phyloP scores from a whole-genome alignment of 2,113 vertebrate species.

The Chloropsis cyanopogon region DNA sequence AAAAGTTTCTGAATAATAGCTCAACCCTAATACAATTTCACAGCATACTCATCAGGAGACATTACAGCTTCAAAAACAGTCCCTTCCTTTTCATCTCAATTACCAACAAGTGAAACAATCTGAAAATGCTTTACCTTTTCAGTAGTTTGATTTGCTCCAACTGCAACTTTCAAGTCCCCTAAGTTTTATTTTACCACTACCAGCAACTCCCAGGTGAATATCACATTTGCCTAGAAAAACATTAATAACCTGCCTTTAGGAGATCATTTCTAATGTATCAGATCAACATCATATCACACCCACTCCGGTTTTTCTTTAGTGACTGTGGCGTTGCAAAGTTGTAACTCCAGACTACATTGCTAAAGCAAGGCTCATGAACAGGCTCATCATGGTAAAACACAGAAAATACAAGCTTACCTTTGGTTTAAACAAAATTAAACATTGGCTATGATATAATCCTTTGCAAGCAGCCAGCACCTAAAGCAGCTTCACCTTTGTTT shows the following conservation, averaged over 20 bases:
- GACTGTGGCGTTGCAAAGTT: not conserved
- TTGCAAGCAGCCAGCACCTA: not conserved
- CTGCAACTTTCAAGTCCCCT: not conserved
- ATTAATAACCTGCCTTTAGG: not conserved
- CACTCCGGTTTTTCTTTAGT: not conserved
- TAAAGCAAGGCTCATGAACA: not conserved
- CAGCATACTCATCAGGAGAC: not conserved
- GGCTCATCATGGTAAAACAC: not conserved
- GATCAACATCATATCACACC: not conserved
- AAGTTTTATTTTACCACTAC: not conserved
- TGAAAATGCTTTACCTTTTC: not conserved
- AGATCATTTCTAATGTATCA: not conserved
- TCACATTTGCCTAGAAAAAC: not conserved
- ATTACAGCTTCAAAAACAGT: not conserved
- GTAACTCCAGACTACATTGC: not conserved
- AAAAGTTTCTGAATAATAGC: not conserved
- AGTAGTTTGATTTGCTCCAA: not conserved
- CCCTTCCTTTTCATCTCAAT: not conserved
- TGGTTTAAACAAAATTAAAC: slow-evolving; percentile 50
- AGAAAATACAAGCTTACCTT: slow-evolving; percentile 66
- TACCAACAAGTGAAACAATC: not conserved
- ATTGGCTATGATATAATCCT: not conserved
- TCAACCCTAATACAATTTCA: not conserved
- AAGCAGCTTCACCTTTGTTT: slow-evolving; percentile 44
- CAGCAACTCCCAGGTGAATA: not conserved